Percentiles rank a stretch among this genome's conserved stretches.
phyloP scores from a whole-genome alignment of 2,113 vertebrate species.

The Forbesichthys agassizii region DNA sequence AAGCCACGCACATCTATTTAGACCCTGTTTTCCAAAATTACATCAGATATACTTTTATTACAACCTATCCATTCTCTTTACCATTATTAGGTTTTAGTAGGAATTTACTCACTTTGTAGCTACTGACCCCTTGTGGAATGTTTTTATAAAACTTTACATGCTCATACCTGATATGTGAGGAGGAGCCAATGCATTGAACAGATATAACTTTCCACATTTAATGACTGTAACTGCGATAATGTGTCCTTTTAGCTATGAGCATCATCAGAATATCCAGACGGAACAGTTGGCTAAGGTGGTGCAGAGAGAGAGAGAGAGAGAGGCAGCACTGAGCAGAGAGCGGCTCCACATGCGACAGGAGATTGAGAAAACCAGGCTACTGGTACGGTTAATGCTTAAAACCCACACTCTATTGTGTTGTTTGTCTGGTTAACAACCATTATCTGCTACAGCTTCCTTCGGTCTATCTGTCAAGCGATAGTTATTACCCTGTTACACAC shows the following conservation, averaged over 20 bases:
- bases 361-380: slow-evolving; percentile 65
- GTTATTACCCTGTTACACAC: too few relatives aligned
- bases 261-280: slow-evolving; percentile 78
- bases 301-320: slow-evolving; percentile 79
- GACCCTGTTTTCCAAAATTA: too few relatives aligned
- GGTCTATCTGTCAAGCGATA: too few relatives aligned
- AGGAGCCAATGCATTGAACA: too few relatives aligned
- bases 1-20: too few relatives aligned
- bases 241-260: slow-evolving; percentile 74
- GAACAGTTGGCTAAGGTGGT: slow-evolving; percentile 81
- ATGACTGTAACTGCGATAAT: neutral
- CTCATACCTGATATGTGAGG: too few relatives aligned
- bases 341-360: slow-evolving; percentile 64
- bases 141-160: neutral
- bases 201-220: neutral
- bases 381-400: slow-evolving; percentile 68
- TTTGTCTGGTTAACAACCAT: neutral
- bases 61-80: too few relatives aligned
- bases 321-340: slow-evolving; percentile 71
- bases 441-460: too few relatives aligned
- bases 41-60: too few relatives aligned
- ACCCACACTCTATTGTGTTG: neutral
- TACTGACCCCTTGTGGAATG: slow-evolving; percentile 20
- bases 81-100: too few relatives aligned
- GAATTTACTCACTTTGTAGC: neutral